phyloP scores from a whole-genome alignment of 2,113 vertebrate species.

The Leptobrachium leishanense region DNA sequence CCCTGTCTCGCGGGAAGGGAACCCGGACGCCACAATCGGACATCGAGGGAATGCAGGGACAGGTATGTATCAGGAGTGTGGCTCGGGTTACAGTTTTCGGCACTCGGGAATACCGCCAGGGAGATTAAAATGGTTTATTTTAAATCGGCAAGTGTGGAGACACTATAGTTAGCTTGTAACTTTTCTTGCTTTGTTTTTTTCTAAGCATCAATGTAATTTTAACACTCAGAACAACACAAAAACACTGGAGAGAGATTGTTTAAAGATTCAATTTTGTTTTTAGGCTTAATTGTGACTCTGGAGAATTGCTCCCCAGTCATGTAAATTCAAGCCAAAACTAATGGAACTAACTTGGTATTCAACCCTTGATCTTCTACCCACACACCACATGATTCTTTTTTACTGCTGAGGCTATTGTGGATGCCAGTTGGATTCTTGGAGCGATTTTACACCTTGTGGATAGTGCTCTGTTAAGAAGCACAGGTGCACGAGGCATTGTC shows the following conservation, averaged over 20 bases:
- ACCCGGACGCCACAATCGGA: too few species aligned
- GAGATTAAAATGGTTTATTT: too few species aligned
- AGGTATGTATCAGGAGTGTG: too few species aligned
- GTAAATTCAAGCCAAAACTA: constrained; percentile 10
- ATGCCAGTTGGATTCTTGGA: constrained; percentile 5
- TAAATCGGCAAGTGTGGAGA: too few species aligned
- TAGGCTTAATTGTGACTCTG: constrained; percentile 24
- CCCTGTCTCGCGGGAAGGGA: too few species aligned
- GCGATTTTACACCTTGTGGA: constrained; percentile 8
- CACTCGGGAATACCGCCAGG: too few species aligned
- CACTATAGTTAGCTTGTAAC: too few species aligned
- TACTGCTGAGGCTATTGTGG: constrained; percentile 1
- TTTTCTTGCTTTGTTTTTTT: too few species aligned
- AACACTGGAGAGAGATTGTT: neutral
- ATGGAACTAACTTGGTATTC: constrained; percentile 20
- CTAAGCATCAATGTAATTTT: neutral
- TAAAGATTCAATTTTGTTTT: constrained; percentile 21
- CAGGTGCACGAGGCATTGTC: constrained; percentile 26
- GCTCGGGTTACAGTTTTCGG: too few species aligned
- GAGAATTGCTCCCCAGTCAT: constrained; percentile 26
- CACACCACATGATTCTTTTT: constrained; percentile 6
- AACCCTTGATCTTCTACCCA: constrained; percentile 26
- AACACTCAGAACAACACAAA: neutral
- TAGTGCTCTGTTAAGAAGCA: constrained; percentile 19
- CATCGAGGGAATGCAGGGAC: too few species aligned